A percentile compares a stretch with the other conserved stretches of the same genome.
phyloP scores from a whole-genome alignment of 1,140 invertebrate genomes.

The Drosophila subobscura region DNA sequence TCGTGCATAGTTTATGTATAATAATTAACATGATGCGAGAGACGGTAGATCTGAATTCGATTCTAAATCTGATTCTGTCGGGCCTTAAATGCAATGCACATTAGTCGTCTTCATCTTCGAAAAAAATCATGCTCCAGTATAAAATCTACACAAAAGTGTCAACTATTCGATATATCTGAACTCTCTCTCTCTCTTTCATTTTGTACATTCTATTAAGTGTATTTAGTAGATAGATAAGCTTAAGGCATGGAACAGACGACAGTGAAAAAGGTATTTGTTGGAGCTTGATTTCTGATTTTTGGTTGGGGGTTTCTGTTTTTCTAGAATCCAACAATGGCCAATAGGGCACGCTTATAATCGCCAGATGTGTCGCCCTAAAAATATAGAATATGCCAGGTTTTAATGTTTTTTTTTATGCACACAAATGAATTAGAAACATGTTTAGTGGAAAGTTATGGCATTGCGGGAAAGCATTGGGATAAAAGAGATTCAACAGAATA shows the following conservation, averaged over 20 bases:
- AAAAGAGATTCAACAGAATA: constrained; percentile 5
- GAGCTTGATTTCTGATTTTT: constrained; percentile 36
- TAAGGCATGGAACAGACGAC: constrained; percentile 74
- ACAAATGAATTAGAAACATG: constrained; percentile 53
- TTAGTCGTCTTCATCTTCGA: constrained; percentile 30
- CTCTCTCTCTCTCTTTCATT: constrained; percentile 11
- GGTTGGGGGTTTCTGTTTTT: constrained; percentile 45
- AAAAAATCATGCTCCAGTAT: constrained; percentile 53
- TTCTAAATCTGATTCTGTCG: constrained; percentile 32
- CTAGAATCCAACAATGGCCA: constrained; percentile 90
- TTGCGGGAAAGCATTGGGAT: background rate
- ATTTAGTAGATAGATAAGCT: constrained; percentile 32
- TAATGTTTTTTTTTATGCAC: constrained; percentile 63
- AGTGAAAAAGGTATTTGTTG: constrained; percentile 52
- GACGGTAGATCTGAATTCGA: constrained; percentile 4
- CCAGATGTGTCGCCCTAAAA: constrained; percentile 95
- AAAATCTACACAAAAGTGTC: constrained; percentile 47
- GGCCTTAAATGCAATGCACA: constrained; percentile 67
- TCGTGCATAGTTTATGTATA: constrained; percentile 60
- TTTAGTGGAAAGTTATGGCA: constrained; percentile 8
- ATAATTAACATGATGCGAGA: constrained; percentile 66
- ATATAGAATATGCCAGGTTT: constrained; percentile 81
- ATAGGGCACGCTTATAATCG: constrained; percentile 94
- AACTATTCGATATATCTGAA: constrained; percentile 55
- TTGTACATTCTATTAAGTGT: constrained; percentile 60